These are phyloP conservation scores for Syngnathoides biaculeatus DNA, from an alignment of 2,113 vertebrate genomes.

Conservation along the genomic window DNA sequence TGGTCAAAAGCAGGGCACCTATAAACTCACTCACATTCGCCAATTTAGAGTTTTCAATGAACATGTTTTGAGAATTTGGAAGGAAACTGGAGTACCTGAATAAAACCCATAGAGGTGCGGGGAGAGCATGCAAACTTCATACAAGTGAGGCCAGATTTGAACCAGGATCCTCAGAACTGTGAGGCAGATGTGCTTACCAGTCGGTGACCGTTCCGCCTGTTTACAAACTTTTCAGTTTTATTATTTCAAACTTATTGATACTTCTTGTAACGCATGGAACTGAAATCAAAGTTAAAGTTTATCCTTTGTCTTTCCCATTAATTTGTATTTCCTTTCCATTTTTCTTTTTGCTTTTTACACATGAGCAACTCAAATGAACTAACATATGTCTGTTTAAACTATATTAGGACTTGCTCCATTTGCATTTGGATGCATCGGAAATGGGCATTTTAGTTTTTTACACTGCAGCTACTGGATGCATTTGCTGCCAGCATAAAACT, in stretches of 20 bases:
- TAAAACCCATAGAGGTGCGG: too few species aligned
- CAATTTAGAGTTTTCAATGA: too few species aligned
- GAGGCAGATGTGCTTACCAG: too few species aligned
- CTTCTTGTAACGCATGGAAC: not conserved
- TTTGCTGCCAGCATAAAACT: slow-evolving; percentile 12
- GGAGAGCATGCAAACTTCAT: too few species aligned
- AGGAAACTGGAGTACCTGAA: too few species aligned
- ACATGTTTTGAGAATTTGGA: too few species aligned
- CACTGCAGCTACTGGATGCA: slow-evolving; percentile 54
- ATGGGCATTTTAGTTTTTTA: slow-evolving; percentile 44
- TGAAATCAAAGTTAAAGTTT: not conserved
- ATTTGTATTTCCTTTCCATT: slow-evolving; percentile 3
- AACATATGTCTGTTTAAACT: slow-evolving; percentile 22
- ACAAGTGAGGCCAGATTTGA: too few species aligned
- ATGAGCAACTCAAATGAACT: slow-evolving; percentile 15
- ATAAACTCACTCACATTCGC: too few species aligned
- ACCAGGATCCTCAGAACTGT: too few species aligned
- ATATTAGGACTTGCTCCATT: slow-evolving; percentile 36
- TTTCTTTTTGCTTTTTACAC: slow-evolving; percentile 9
- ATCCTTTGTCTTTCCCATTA: not conserved
- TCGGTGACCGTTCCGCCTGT: not conserved
- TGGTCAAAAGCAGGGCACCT: too few species aligned
- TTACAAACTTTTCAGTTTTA: not conserved
- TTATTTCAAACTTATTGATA: too few species aligned
- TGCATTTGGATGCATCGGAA: slow-evolving; percentile 39